Evolutionary conservation across 2,113 vertebrate genomes (phyloP), one percentile per base, ranked within the genome.

Genomic region (Chaenocephalus aceratus): DNA sequence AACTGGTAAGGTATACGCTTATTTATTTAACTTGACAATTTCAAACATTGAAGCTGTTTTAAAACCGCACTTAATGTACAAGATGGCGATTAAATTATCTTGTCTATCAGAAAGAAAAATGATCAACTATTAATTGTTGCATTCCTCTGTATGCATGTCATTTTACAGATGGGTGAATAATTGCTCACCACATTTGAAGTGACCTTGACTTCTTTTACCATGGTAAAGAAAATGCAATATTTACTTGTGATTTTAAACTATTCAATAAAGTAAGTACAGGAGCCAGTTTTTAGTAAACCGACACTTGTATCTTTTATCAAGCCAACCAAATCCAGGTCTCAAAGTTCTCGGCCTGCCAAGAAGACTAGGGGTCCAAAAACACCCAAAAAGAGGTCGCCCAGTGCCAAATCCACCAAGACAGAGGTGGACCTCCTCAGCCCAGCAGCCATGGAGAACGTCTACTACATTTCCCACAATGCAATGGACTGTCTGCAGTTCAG

Each of bases 401-500:
- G 90, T 72, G 71, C 5, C 2, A 95, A 96, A 92, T 16, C 89
- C 41, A 26, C 16, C 0, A 54, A 48, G 45, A 72, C 53, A 0
- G 91, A 95, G 4, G 94, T 91, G 77, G 94, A 98, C 83, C 86
- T 97, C 49, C 67, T 97, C 45, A 95, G 95, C 82, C 93, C 96
- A 0, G 95, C 92, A 0, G 96, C 96, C 74, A 95, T 96, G 96
- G 91, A 96, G 76, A 98, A 97, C 0, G 79, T 96, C 8, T 95
- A 96, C 93, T 99, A 97, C 87, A 92, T 97, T 9, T 94, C 94
- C 0, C 96, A 98, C 92, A 97, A 97, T 16, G 96, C 90, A 0
- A 69, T 95, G 0, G 93, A 96, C 89, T 97, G 93, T 90, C 84
- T 98, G 84, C 60, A 81, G 8, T 92, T 95, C 23, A 90, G 96